phyloP scores from a whole-genome alignment of 2,797 vertebrate species.

The Rhynchonycteris naso region DNA sequence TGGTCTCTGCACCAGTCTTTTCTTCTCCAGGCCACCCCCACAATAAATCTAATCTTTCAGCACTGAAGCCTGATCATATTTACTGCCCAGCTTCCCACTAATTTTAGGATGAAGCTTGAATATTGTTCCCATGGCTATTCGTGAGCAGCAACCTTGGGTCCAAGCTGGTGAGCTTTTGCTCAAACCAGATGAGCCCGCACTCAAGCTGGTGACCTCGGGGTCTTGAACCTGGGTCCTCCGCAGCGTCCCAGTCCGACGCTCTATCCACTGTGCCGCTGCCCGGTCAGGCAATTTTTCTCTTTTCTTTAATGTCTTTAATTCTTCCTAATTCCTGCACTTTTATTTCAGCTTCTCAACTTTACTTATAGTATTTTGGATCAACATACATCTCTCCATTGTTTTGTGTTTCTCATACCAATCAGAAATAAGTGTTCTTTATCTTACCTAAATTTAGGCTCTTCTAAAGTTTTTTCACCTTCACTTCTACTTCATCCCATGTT shows the following conservation, averaged over 20 bases:
- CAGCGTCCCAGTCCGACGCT: no score
- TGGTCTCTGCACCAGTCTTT: neutral
- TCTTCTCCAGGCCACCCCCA: neutral
- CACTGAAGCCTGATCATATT: neutral
- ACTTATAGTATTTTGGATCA: conserved; percentile 15
- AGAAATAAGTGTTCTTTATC: neutral
- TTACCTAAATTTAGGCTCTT: conserved; percentile 4
- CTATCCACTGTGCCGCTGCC: no score
- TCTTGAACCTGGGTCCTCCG: no score
- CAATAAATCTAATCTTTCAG: neutral
- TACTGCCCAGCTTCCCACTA: neutral
- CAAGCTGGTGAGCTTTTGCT: no score
- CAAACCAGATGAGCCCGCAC: no score
- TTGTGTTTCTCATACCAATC: neutral
- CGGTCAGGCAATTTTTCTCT: no score
- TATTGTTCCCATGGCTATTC: neutral
- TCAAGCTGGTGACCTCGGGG: no score
- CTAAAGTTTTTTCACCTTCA: neutral
- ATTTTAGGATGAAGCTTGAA: neutral
- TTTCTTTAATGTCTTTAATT: conserved; percentile 19
- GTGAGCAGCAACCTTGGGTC: no score
- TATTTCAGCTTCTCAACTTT: neutral
- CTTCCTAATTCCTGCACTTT: neutral
- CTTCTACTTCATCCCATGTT: neutral
- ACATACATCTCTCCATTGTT: neutral